Conservation (phyloP, 2,113 vertebrate genomes). For the Lamprotornis superbus region DNA sequence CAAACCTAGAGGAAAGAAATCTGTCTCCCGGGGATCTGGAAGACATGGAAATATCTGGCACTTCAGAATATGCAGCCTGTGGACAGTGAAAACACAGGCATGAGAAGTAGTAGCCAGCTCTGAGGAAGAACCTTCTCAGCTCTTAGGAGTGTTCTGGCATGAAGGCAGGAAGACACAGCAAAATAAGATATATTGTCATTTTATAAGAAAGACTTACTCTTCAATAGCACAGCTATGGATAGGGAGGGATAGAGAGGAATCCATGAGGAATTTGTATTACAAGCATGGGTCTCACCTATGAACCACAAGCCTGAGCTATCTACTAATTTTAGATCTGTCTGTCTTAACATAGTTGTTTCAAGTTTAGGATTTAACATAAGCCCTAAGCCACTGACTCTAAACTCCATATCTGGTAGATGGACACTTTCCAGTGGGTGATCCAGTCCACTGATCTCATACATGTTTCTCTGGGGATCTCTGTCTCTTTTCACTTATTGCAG, state of each 20-base stretch:
- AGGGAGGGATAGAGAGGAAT: background rate
- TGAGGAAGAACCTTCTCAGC: background rate
- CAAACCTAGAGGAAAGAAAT: background rate
- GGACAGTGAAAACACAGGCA: background rate
- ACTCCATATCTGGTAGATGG: background rate
- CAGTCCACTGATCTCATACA: background rate
- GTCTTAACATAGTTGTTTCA: background rate
- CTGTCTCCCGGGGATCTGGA: background rate
- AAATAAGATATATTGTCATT: background rate
- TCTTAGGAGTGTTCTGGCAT: background rate
- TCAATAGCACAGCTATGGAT: background rate
- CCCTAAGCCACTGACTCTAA: background rate
- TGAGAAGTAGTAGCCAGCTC: background rate
- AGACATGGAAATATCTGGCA: background rate
- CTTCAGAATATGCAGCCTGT: background rate
- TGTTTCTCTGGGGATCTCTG: background rate
- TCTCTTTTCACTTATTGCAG: background rate
- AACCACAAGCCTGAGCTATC: background rate
- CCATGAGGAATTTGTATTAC: background rate
- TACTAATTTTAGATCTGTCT: background rate
- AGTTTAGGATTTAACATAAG: background rate
- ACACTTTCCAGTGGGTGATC: background rate
- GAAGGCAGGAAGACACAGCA: background rate
- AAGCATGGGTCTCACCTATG: rapidly evolving
- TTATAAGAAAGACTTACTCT: background rate